A percentile compares a stretch with the other conserved stretches of the same genome.
phyloP scores from a whole-genome alignment of 1,140 invertebrate genomes.

The Zaprionus nigranus region DNA sequence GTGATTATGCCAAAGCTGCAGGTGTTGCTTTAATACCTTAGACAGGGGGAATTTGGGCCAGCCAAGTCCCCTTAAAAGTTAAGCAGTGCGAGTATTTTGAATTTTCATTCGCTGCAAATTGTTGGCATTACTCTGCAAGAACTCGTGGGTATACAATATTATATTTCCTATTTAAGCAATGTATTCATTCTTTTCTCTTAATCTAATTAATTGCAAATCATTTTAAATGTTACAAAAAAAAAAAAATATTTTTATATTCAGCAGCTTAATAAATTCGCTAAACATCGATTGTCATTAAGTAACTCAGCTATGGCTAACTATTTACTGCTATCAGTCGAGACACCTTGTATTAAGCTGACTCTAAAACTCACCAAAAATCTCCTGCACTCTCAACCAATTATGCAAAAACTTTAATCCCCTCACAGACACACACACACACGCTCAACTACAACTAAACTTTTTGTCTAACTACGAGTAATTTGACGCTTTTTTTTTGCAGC shows the following conservation, averaged over 20 bases:
- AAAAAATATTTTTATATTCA: neutral
- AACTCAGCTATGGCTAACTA: neutral
- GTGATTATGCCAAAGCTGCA: slow-evolving; percentile 44
- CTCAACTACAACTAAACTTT: slow-evolving; percentile 46
- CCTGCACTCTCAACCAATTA: slow-evolving; percentile 53
- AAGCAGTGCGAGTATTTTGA: neutral
- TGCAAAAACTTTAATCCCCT: slow-evolving; percentile 48
- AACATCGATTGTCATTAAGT: neutral
- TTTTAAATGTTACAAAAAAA: no score
- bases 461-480: slow-evolving; percentile 63
- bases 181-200: no score
- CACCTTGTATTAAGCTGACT: slow-evolving; percentile 22
- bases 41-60: neutral
- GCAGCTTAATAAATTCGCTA: neutral
- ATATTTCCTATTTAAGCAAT: no score
- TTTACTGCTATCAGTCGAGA: neutral
- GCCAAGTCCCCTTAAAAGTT: neutral
- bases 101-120: neutral
- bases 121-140: no score
- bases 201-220: neutral
- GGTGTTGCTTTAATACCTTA: slow-evolving; percentile 13
- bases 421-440: slow-evolving; percentile 10
- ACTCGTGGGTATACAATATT: no score
- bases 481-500: slow-evolving; percentile 42
- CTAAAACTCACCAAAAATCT: slow-evolving; percentile 40